A percentile compares a stretch with the other conserved stretches of the same genome.
phyloP scores from a whole-genome alignment of 2,797 vertebrate genomes.

The Mormyrus proboscirostris region DNA sequence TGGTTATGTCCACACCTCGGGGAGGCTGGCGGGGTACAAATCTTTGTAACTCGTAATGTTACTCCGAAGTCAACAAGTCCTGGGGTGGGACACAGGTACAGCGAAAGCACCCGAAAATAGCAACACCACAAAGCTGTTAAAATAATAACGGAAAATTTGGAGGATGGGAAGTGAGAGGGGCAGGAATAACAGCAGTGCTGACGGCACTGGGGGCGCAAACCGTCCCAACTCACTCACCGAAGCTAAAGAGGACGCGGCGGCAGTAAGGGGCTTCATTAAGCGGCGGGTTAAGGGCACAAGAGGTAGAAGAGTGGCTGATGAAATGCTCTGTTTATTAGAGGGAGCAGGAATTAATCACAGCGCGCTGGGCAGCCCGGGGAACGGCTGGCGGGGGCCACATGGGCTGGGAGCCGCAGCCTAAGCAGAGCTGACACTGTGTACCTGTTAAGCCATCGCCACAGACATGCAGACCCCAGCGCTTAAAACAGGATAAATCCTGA shows the following conservation, averaged over 20 bases:
- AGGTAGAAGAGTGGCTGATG: conserved; percentile 31
- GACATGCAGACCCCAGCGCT: background rate
- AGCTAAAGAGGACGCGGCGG: background rate
- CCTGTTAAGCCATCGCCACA: conserved; percentile 27
- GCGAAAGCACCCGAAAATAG: background rate
- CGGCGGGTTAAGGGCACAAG: background rate
- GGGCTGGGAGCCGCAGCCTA: conserved; percentile 27
- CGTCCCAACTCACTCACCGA: background rate
- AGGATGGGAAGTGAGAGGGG: background rate
- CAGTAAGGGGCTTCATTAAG: conserved; percentile 12
- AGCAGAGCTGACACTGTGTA: background rate
- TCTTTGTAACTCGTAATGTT: background rate
- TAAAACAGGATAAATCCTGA: background rate
- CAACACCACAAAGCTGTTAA: background rate
- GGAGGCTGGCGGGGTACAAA: no score
- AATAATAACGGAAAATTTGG: background rate
- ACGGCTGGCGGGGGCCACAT: conserved; percentile 27
- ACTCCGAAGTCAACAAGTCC: background rate
- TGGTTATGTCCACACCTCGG: background rate
- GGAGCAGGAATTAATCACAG: conserved; percentile 44
- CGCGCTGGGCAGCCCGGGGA: conserved; percentile 23
- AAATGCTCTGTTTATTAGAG: conserved; percentile 43
- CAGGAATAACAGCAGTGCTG: background rate
- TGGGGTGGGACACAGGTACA: background rate
- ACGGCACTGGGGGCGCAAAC: background rate